A percentile compares a stretch with the other conserved stretches of the same genome.
phyloP scores from a whole-genome alignment of 2,113 vertebrate species.

The Ursus arctos region DNA sequence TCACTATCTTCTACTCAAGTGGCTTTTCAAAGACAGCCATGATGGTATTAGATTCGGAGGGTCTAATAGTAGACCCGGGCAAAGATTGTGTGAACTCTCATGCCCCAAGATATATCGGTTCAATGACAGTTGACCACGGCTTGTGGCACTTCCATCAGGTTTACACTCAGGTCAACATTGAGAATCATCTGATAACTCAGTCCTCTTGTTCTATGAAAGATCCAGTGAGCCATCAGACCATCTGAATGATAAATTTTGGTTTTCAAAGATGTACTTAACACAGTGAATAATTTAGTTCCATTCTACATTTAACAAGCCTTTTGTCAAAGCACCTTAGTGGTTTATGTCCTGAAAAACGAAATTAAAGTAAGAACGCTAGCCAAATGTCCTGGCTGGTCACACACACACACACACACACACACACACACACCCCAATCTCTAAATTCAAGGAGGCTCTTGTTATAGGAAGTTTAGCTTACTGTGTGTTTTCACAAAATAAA shows the following conservation, averaged over 20 bases:
- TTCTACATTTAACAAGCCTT: conserved; percentile 14
- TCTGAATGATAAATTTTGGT: neutral
- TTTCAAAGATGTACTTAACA: neutral
- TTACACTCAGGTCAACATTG: neutral
- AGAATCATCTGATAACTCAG: neutral
- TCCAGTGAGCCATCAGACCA: neutral
- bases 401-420: neutral
- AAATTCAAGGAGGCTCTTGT: conserved; percentile 47
- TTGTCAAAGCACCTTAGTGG: conserved; percentile 46
- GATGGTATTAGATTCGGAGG: neutral
- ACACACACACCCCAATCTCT: neutral
- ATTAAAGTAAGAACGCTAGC: conserved; percentile 53
- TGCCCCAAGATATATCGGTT: neutral
- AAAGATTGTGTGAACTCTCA: neutral
- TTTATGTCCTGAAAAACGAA: conserved; percentile 64
- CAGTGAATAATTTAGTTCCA: neutral
- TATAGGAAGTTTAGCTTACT: conserved; percentile 65
- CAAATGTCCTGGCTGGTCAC: neutral
- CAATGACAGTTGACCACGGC: neutral
- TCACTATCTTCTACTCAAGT: neutral
- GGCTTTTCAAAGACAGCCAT: neutral
- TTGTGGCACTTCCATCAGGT: neutral
- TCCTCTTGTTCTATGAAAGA: neutral
- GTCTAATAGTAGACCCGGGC: neutral
- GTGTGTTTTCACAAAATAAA: conserved; percentile 66